phyloP scores from a whole-genome alignment of 1,140 invertebrate genomes.

The Anagrus nilaparvatae region DNA sequence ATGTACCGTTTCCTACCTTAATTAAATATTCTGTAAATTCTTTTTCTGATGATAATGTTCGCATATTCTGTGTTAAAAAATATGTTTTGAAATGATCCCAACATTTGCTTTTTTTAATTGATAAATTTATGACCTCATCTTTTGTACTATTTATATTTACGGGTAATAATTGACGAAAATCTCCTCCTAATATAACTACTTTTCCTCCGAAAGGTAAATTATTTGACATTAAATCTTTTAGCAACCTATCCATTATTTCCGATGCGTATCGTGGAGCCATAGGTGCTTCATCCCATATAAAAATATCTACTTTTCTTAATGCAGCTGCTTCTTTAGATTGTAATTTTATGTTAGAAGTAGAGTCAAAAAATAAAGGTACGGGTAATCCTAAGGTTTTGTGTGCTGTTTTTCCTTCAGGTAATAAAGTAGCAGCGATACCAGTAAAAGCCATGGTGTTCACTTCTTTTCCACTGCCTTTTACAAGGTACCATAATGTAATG shows the following conservation, averaged over 20 bases:
- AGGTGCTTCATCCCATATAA: conserved; percentile 21
- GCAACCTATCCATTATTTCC: conserved; percentile 15
- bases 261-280: conserved; percentile 5
- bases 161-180: conserved; percentile 21
- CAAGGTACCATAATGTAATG: background rate
- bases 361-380: background rate
- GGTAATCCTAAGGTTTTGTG: conserved; percentile 8
- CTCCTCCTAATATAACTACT: conserved; percentile 18
- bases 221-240: conserved; percentile 14
- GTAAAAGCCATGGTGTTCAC: background rate
- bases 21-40: conserved; percentile 13
- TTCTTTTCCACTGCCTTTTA: background rate
- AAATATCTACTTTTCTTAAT: conserved; percentile 12
- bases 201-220: conserved; percentile 20
- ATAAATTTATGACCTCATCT: conserved; percentile 18
- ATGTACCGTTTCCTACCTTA: conserved; percentile 3
- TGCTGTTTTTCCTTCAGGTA: conserved; percentile 1
- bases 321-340: conserved; percentile 2
- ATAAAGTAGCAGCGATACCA: background rate
- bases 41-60: conserved; percentile 2
- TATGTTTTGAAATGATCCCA: conserved; percentile 6
- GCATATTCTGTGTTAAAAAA: conserved; percentile 9
- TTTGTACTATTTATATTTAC: conserved; percentile 16
- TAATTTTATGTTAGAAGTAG: conserved; percentile 1
- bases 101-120: conserved; percentile 12